Percentiles rank a stretch among this genome's conserved stretches.
Evolutionary conservation across 2,113 vertebrate genomes (phyloP).

Genomic region (Leptobrachium ailaonicum): DNA sequence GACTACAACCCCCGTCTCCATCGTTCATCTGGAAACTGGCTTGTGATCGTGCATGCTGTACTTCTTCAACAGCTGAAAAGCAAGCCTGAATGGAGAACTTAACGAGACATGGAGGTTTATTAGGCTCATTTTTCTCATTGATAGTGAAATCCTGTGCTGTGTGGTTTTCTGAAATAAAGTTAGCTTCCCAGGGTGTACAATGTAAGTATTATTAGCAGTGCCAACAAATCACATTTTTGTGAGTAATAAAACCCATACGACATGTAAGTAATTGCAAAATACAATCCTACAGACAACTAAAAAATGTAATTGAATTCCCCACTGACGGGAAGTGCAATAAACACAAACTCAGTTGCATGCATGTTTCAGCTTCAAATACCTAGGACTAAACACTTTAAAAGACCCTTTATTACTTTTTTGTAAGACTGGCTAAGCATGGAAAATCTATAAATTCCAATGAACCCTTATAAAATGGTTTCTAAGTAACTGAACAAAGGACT

Average conservation of each 20-base stretch:
- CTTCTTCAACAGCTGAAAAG: not conserved
- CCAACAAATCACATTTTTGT: slow-evolving; percentile 19
- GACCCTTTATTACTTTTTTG: slow-evolving; percentile 34
- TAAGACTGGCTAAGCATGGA: slow-evolving; percentile 45
- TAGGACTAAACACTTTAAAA: slow-evolving; percentile 17
- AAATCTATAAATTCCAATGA: slow-evolving; percentile 49
- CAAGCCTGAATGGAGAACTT: not conserved
- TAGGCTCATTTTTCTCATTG: not conserved
- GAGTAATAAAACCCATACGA: slow-evolving; percentile 25
- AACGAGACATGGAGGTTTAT: not conserved
- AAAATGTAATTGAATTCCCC: slow-evolving; percentile 33
- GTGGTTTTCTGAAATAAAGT: not conserved
- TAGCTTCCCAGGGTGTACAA: slow-evolving; percentile 18
- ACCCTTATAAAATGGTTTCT: slow-evolving; percentile 49
- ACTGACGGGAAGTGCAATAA: slow-evolving; percentile 37
- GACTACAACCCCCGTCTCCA: not conserved
- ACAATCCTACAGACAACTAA: slow-evolving; percentile 26
- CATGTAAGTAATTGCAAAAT: slow-evolving; percentile 30
- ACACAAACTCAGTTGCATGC: slow-evolving; percentile 26
- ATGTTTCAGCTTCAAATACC: slow-evolving; percentile 37
- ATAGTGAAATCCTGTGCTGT: not conserved
- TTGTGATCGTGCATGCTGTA: not conserved
- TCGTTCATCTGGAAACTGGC: not conserved
- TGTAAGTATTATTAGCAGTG: slow-evolving; percentile 12
- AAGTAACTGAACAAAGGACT: slow-evolving; percentile 39